Percentiles rank a stretch among this genome's conserved stretches.
Conservation (phyloP, 2,888 invertebrate species). For the Clusia tigrina region DNA sequence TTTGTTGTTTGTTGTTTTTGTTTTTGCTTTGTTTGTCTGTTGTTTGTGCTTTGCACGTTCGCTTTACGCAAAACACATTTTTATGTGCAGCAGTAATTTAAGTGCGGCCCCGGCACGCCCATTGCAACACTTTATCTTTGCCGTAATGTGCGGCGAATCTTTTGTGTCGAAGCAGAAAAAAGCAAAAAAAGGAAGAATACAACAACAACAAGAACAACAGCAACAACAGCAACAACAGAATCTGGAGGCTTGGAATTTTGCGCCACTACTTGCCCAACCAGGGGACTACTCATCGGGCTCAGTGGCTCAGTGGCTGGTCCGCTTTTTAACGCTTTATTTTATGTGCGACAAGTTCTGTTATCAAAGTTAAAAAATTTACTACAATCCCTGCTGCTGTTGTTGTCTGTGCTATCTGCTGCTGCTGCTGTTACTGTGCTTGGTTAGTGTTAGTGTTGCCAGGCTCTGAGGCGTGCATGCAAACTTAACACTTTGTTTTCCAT, state of each 20-base stretch:
- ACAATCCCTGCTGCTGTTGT: too few species aligned
- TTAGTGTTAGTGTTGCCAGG: neutral
- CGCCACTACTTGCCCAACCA: too few species aligned
- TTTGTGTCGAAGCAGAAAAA: neutral
- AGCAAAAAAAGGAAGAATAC: neutral
- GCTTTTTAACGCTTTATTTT: neutral
- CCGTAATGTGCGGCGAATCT: constrained; percentile 8
- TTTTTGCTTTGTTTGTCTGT: constrained; percentile 25
- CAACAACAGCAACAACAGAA: neutral
- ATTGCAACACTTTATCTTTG: constrained; percentile 19
- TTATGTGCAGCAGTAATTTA: constrained; percentile 55
- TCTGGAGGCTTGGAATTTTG: neutral
- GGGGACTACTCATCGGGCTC: neutral
- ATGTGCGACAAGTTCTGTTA: constrained; percentile 4
- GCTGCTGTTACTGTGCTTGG: neutral
- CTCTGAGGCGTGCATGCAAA: neutral
- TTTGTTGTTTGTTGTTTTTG: constrained; percentile 40
- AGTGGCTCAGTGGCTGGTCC: neutral
- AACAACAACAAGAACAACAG: neutral
- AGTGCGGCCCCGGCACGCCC: constrained; percentile 47
- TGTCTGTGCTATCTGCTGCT: neutral
- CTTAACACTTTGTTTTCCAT: neutral
- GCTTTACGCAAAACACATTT: neutral
- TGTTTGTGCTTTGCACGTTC: constrained; percentile 21
- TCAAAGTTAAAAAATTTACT: constrained; percentile 11